A percentile compares a stretch with the other conserved stretches of the same genome.
phyloP scores from a whole-genome alignment of 2,888 invertebrate genomes.

The Dryococelus australis region DNA sequence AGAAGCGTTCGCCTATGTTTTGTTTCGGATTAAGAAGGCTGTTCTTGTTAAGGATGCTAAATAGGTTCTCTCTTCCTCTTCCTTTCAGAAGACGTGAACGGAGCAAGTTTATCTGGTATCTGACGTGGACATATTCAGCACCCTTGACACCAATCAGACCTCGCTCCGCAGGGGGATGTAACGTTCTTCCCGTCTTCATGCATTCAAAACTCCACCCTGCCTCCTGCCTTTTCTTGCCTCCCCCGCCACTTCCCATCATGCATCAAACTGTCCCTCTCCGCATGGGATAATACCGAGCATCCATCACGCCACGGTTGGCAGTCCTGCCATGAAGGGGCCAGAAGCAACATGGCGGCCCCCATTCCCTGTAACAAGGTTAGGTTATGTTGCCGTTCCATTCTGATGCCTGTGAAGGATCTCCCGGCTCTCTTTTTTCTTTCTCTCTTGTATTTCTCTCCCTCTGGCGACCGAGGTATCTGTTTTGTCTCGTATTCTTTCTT shows the following conservation, averaged over 20 bases:
- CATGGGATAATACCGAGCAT: constrained; percentile 39
- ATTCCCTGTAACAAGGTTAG: constrained; percentile 29
- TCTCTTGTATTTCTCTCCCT: constrained; percentile 8
- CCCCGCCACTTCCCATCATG: constrained; percentile 22
- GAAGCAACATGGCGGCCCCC: constrained; percentile 39
- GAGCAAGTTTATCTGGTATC: constrained; percentile 4
- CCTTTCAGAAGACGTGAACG: background rate
- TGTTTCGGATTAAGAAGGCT: background rate
- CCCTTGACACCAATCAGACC: constrained; percentile 29
- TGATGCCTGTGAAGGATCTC: constrained; percentile 29
- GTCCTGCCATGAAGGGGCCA: constrained; percentile 37
- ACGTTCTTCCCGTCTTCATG: background rate
- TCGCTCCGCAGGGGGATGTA: background rate
- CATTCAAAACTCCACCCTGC: background rate
- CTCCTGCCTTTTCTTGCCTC: background rate
- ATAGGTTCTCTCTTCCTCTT: background rate
- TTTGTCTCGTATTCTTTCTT: constrained; percentile 13
- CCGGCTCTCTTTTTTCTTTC: background rate
- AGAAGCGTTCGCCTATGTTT: background rate
- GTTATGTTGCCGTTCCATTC: constrained; percentile 27
- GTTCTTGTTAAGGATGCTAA: background rate
- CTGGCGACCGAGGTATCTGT: background rate
- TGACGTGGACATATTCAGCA: constrained; percentile 25
- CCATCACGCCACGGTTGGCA: constrained; percentile 38
- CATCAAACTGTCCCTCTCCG: constrained; percentile 32